Evolutionary conservation across 2,888 invertebrate species (phyloP).

Genomic region (Bruchidius siliquastri): DNA sequence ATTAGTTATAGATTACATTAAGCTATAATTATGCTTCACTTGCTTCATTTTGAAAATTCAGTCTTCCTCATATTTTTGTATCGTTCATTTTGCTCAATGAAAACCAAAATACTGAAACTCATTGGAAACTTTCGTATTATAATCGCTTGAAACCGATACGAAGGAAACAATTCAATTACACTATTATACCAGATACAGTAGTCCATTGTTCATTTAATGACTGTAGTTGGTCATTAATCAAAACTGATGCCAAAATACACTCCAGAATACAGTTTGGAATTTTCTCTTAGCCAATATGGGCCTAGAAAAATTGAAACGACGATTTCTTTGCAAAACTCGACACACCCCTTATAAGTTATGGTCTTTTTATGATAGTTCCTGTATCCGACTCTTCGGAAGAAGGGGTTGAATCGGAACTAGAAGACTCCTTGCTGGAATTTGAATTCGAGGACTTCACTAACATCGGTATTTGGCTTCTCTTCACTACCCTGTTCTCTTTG

Average conservation of each 20-base stretch:
- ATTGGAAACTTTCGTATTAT: constrained; percentile 2
- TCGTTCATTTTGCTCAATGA: neutral
- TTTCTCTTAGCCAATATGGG: too few relatives aligned
- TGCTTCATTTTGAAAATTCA: neutral
- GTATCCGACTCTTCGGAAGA: constrained; percentile 46
- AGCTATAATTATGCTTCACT: neutral
- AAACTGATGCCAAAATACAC: too few relatives aligned
- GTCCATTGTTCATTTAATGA: too few relatives aligned
- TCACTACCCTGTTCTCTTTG: constrained; percentile 16
- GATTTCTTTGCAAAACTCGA: too few relatives aligned
- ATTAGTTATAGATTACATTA: neutral
- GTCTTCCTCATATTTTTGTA: neutral
- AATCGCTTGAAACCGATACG: constrained; percentile 1
- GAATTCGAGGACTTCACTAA: constrained; percentile 33
- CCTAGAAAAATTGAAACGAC: too few relatives aligned
- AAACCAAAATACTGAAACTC: neutral
- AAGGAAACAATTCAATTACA: constrained; percentile 13
- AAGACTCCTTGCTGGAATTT: constrained; percentile 37
- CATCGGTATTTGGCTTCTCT: constrained; percentile 43
- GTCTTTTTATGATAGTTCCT: constrained; percentile 45
- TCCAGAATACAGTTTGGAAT: too few relatives aligned
- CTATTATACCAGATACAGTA: too few relatives aligned
- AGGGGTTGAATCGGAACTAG: constrained; percentile 56
- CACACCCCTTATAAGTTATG: too few relatives aligned
- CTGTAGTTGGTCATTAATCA: too few relatives aligned